Evolutionary conservation across 2,113 vertebrate species (phyloP), one percentile per base, ranked within the genome.

Genomic region (Ahaetulla prasina): DNA sequence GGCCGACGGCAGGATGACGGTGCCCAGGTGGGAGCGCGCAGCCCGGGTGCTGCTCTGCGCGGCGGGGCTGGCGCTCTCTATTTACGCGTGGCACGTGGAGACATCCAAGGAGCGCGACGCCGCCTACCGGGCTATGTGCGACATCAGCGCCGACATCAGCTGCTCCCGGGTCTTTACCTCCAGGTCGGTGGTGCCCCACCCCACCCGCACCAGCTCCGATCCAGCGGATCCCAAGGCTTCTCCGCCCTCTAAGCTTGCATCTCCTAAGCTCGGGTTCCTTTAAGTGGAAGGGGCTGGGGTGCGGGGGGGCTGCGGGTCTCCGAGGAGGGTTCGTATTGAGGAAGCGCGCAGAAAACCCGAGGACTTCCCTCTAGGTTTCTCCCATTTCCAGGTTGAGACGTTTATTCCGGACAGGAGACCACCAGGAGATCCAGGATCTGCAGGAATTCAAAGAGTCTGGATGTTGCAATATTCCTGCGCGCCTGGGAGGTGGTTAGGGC

Each of bases 91-190:
- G 12, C 98, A 98, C 93, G 98, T 98, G 55, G 98, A 98, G 95
- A 92, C 97, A 30, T 98, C 98, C 57, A 93, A 95, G 53, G 98
- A 98, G 94, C 96, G 92, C 8, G 94, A 98, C 94, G 96, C 98
- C 4, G 93, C 93, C 22, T 98, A 98, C 96, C 96, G 95, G 39
- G 98, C 98, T 2, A 97, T 98, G 97, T 98, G 98, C 80, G 98
- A 98, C 94, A 94, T 98, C 84, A 98, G 96, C 55, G 96, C 97
- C 22, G 97, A 97, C 3, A 96, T 98, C 88, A 98, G 98, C 97
- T 98, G 98, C 97, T 98, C 98, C 89, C 98, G 97, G 88, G 98
- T 98, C 22, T 98, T 98, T 89, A 98, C 97, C 35, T 98, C 98
- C 95, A 98, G 98, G 98, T 98, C 94, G 54, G 85, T 49, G 43